Percentiles rank a stretch among this genome's conserved stretches.
Evolutionary conservation across 2,888 invertebrate genomes (phyloP).

Genomic region (Parochlus steinenii): DNA sequence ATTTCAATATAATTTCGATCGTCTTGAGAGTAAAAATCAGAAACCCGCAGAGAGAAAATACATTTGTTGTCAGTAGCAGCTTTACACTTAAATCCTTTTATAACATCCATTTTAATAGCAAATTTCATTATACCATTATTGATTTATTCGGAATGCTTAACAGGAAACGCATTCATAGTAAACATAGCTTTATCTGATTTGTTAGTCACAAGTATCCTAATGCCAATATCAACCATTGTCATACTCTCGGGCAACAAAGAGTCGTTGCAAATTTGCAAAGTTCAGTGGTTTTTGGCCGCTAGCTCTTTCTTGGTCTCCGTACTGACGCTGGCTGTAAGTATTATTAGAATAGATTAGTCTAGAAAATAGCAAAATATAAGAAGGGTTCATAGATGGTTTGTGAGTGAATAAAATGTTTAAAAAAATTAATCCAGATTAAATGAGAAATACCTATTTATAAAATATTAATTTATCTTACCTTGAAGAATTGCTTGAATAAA

Average conservation of each 20-base stretch:
- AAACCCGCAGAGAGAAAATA: too few species aligned
- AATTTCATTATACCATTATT: too few species aligned
- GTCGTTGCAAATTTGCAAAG: slow-evolving; percentile 40
- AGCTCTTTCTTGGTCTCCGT: slow-evolving; percentile 48
- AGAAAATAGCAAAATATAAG: neutral
- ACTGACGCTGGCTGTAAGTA: slow-evolving; percentile 31
- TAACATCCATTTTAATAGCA: too few species aligned
- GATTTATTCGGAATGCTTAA: too few species aligned
- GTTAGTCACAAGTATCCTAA: slow-evolving; percentile 47
- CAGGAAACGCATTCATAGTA: slow-evolving; percentile 52
- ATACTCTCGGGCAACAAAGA: slow-evolving; percentile 47
- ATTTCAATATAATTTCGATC: too few species aligned
- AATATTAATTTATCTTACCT: neutral
- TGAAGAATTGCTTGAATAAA: too few species aligned
- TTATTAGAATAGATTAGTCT: neutral
- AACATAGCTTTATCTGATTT: slow-evolving; percentile 56
- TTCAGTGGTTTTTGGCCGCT: slow-evolving; percentile 48
- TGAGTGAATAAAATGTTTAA: neutral
- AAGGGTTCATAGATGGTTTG: neutral
- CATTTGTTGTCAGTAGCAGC: too few species aligned
- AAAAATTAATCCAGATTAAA: neutral
- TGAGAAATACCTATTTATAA: neutral
- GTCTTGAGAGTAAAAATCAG: too few species aligned
- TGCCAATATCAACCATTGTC: slow-evolving; percentile 51
- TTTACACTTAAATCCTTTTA: too few species aligned